Evolutionary conservation across 2,797 vertebrate species (phyloP).

Genomic region (Anabacerthia variegaticeps): DNA sequence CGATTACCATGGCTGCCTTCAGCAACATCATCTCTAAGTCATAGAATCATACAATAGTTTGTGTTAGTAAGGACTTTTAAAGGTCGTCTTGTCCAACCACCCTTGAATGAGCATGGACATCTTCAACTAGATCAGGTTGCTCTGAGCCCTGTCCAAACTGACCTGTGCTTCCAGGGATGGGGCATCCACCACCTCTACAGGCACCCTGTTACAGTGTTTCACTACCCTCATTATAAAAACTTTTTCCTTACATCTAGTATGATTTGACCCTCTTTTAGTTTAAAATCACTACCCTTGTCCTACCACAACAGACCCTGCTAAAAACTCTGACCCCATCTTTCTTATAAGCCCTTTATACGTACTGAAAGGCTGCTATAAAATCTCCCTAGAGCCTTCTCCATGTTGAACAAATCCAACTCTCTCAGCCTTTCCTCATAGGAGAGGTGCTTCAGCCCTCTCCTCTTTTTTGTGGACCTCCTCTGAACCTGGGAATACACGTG

Average conservation of each 20-base stretch:
- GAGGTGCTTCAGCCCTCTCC: neutral
- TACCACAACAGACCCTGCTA: neutral
- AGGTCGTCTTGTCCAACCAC: neutral
- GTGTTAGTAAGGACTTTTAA: neutral
- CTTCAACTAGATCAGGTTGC: neutral
- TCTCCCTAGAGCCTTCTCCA: neutral
- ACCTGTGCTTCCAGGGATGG: neutral
- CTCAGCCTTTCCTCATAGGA: neutral
- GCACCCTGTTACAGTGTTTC: neutral
- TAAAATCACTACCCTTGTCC: fast-evolving
- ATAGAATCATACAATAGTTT: neutral
- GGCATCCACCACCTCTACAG: neutral
- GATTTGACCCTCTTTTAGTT: neutral
- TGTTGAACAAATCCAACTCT: neutral
- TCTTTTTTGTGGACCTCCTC: neutral
- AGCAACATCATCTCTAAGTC: neutral
- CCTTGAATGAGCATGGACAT: neutral
- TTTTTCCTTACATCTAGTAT: neutral
- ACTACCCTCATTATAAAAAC: neutral
- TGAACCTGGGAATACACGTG: neutral
- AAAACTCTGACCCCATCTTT: neutral
- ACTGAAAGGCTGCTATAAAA: neutral
- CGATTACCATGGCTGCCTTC: fast-evolving
- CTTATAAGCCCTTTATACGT: neutral
- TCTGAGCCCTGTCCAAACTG: neutral